A percentile compares a stretch with the other conserved stretches of the same genome.
phyloP scores from a whole-genome alignment of 2,888 invertebrate genomes.

The Cosmopolites sordidus region DNA sequence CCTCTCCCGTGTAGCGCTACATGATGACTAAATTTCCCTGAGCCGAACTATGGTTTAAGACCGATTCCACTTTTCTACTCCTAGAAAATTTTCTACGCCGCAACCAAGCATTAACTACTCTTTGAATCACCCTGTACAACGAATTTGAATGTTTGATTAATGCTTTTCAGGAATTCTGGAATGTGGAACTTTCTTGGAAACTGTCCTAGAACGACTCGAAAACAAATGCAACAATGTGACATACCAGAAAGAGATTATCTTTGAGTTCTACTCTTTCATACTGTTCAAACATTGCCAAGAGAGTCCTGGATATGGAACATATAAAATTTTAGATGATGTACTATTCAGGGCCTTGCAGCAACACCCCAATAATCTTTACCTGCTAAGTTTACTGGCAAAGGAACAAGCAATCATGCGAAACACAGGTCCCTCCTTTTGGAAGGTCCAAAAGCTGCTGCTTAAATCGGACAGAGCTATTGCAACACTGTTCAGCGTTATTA shows the following conservation, averaged over 20 bases:
- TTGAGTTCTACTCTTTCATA: slow-evolving; percentile 47
- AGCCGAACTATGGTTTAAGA: too few relatives aligned
- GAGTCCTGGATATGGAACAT: slow-evolving; percentile 43
- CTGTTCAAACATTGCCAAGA: slow-evolving; percentile 42
- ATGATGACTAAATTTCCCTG: too few relatives aligned
- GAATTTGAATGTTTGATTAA: too few relatives aligned
- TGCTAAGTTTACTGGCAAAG: slow-evolving; percentile 52
- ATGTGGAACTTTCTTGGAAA: slow-evolving; percentile 43
- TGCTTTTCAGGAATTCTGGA: slow-evolving; percentile 33
- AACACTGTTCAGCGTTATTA: slow-evolving; percentile 49
- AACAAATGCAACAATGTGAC: slow-evolving; percentile 25
- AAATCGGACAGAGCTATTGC: slow-evolving; percentile 49
- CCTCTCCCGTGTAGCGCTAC: too few relatives aligned
- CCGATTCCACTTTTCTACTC: too few relatives aligned
- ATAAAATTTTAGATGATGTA: slow-evolving; percentile 46
- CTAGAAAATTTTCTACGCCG: too few relatives aligned
- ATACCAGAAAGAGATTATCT: slow-evolving; percentile 47
- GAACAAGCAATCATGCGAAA: slow-evolving; percentile 46
- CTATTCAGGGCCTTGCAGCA: slow-evolving; percentile 46
- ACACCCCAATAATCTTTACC: slow-evolving; percentile 58
- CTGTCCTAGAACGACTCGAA: slow-evolving; percentile 36
- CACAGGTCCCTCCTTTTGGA: slow-evolving; percentile 53
- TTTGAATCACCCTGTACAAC: too few relatives aligned
- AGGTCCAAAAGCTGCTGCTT: slow-evolving; percentile 48
- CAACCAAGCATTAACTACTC: too few relatives aligned